Conservation (phyloP, 2,113 vertebrate genomes). For the Chinchilla lanigera region DNA sequence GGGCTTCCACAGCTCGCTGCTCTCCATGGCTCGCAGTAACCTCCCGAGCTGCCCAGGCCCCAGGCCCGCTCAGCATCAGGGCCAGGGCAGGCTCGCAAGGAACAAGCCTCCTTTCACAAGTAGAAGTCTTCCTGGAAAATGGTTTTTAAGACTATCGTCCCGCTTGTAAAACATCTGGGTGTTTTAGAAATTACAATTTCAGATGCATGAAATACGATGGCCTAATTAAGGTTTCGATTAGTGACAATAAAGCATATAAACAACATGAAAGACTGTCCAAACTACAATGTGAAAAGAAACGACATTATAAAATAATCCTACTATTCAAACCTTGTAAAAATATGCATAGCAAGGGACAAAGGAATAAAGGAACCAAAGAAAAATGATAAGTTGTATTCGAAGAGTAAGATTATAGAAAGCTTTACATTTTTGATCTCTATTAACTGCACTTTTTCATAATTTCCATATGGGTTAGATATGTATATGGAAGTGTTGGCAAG, state of each 20-base stretch:
- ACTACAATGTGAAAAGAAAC: not conserved
- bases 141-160: not conserved
- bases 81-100: not conserved
- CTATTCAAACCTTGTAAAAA: constrained; percentile 34
- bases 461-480: not conserved
- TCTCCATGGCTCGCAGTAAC: not conserved
- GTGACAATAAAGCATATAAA: not conserved
- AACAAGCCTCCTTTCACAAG: constrained; percentile 43
- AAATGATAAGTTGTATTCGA: not conserved
- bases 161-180: constrained; percentile 3
- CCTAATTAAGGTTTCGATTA: not conserved
- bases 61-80: not conserved
- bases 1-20: not conserved
- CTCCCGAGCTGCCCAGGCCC: not conserved
- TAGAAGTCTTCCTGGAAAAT: not conserved
- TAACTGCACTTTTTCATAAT: not conserved
- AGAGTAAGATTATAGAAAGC: constrained; percentile 1
- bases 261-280: not conserved
- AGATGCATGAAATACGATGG: not conserved
- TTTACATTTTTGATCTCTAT: not conserved
- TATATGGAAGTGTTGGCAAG: not conserved
- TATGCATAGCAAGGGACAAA: not conserved
- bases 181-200: constrained; percentile 30
- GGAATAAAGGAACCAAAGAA: constrained; percentile 15
- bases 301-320: not conserved